Conservation (phyloP, 64 coral and sea anemone species). For the Platygyra sinensis region DNA sequence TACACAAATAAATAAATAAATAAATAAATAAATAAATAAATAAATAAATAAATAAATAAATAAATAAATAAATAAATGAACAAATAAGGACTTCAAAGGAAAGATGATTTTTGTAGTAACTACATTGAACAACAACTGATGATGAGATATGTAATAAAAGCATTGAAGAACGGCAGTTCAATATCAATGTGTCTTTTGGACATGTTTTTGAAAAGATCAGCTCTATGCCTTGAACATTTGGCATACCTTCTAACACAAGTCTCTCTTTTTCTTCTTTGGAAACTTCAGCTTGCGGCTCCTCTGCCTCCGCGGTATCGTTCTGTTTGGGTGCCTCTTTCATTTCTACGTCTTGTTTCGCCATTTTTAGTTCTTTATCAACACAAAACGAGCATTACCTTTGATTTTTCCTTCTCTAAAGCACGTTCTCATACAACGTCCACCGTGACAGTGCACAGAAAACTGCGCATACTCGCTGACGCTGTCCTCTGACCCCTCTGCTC, state of each 20-base stretch:
- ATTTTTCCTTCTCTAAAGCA: constrained; percentile 26
- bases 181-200: neutral
- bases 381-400: neutral
- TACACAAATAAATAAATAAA: constrained; percentile 34
- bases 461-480: constrained; percentile 10
- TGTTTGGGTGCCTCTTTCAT: constrained; percentile 78
- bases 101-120: neutral
- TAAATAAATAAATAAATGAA: constrained; percentile 3
- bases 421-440: constrained; percentile 14
- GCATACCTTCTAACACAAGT: constrained; percentile 86
- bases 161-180: no score
- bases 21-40: no score
- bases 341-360: constrained; percentile 81
- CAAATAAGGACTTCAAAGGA: neutral
- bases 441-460: constrained; percentile 68
- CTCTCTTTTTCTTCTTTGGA: constrained; percentile 90
- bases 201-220: no score
- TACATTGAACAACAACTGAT: no score
- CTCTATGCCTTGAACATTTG: neutral
- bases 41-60: no score
- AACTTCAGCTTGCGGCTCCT: constrained; percentile 68
- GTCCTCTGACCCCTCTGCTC: neutral
- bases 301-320: constrained; percentile 42
- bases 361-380: constrained; percentile 21
- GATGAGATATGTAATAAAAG: no score